These are phyloP conservation scores for Stichodactyla helianthus DNA, from an alignment of 64 coral and sea anemone genomes.

Conservation along the genomic window DNA sequence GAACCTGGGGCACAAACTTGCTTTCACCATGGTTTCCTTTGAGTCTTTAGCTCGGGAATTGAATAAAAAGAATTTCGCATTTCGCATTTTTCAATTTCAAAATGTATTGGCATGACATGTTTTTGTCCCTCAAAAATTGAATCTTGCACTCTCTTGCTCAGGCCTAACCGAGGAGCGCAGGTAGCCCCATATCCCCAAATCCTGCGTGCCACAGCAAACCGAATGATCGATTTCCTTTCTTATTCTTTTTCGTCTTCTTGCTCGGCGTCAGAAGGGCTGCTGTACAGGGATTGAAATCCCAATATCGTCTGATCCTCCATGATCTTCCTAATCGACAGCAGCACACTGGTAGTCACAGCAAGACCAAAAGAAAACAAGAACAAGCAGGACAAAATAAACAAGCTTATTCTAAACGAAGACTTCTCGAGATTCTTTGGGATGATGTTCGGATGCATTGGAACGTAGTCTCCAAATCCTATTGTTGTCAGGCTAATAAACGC, in stretches of 20 bases:
- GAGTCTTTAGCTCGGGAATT: too few species aligned
- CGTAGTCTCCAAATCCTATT: conserved; percentile 89
- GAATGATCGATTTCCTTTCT: not conserved
- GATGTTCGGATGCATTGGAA: conserved; percentile 78
- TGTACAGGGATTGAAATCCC: conserved; percentile 79
- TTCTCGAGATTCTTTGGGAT: conserved; percentile 42
- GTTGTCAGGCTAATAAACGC: conserved; percentile 88
- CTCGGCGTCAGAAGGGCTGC: conserved; percentile 47
- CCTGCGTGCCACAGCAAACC: not conserved
- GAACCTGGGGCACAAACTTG: too few species aligned
- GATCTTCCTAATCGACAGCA: conserved; percentile 73
- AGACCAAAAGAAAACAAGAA: conserved; percentile 85
- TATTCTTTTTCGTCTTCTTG: conserved; percentile 25
- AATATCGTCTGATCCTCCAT: conserved; percentile 73
- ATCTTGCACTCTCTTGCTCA: too few species aligned
- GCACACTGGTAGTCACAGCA: conserved; percentile 70
- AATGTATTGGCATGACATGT: too few species aligned
- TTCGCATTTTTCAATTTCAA: too few species aligned
- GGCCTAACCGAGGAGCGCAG: too few species aligned
- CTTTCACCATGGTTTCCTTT: too few species aligned
- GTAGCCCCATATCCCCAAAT: too few species aligned
- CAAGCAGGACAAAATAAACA: conserved; percentile 87
- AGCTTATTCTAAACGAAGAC: conserved; percentile 70
- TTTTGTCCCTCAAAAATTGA: too few species aligned
- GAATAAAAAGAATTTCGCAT: too few species aligned